Evolutionary conservation across 2,797 vertebrate genomes (phyloP), one percentile per base, ranked within the genome.

Genomic region (Tragopan temminckii): DNA sequence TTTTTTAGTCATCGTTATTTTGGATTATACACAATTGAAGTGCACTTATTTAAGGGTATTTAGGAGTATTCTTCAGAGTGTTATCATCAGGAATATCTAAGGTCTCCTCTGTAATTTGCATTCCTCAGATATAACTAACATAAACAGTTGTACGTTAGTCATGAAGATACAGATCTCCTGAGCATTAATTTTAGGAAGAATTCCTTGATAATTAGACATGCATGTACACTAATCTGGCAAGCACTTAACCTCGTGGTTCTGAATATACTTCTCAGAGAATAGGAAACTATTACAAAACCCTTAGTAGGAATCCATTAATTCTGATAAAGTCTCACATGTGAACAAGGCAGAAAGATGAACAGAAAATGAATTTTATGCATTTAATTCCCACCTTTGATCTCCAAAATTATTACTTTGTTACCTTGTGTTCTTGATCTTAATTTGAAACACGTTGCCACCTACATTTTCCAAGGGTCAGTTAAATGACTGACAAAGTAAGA

Each of bases 381-480:
- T 69, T 64, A 25, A 66, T 88, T 71, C 66, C 50, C 13, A 25
- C 1, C 62, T 93, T 93, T 75, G 55, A 76, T 66, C 50, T 55
- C 42, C 5, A 13, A 75, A 80, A 88, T 62, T 57, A 75, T 48
- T 58, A 58, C 64, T 70, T 6, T 36, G 43, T 25, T 88, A 66
- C 36, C 43, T 13, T 83, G 42, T 77, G 81, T 85, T 92, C 58
- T 63, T 59, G 75, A 78, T 59, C 68, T 79, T 80, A 58, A 88
- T 87, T 90, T 80, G 78, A 63, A 90, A 55, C 61, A 67, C 53
- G 23, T 21, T 71, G 75, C 78, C 82, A 80, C 0, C 0, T 55
- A 72, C 61, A 29, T 94, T 94, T 93, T 89, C 88, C 48, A 87
- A 55, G 69, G 89, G 90, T 91, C 94, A 90, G 29, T 94, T 87